Evolutionary conservation across 2,888 invertebrate species (phyloP).

Genomic region (Sinelater perroti): DNA sequence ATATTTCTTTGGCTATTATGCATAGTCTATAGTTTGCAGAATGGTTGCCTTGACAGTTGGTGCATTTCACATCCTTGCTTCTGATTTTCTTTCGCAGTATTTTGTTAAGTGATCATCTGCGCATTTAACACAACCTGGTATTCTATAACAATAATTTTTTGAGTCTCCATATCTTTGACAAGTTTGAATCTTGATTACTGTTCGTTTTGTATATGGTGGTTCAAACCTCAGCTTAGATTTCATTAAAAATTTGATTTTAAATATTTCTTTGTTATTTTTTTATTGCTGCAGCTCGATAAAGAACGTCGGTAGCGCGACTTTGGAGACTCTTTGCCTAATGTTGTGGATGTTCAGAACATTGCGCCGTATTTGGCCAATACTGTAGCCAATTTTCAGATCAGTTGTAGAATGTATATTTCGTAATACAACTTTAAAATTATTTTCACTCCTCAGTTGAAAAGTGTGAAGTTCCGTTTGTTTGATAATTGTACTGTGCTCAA

Average conservation of each 20-base stretch:
- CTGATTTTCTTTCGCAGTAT: conserved; percentile 7
- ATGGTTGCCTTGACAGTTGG: no score
- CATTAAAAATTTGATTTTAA: conserved; percentile 7
- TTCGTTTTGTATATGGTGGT: conserved; percentile 8
- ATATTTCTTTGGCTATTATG: conserved; percentile 7
- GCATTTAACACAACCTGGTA: conserved; percentile 24
- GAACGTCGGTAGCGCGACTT: conserved; percentile 10
- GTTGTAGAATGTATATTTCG: no score
- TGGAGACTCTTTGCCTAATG: conserved; percentile 1
- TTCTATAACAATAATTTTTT: conserved; percentile 18
- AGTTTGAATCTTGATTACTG: conserved; percentile 12
- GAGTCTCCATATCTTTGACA: conserved; percentile 26
- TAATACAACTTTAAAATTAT: no score
- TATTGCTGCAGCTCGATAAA: neutral
- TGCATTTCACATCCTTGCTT: no score
- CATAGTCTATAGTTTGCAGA: conserved; percentile 3
- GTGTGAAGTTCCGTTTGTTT: no score
- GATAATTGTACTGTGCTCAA: no score
- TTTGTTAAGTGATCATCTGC: conserved; percentile 21
- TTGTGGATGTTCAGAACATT: conserved; percentile 9
- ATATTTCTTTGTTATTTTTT: conserved; percentile 18
- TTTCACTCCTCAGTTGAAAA: no score
- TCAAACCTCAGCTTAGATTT: conserved; percentile 13
- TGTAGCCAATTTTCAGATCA: no score
- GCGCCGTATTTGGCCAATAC: no score